These are phyloP conservation scores for Mola mola DNA, from an alignment of 2,113 vertebrate genomes.

Conservation along the genomic window DNA sequence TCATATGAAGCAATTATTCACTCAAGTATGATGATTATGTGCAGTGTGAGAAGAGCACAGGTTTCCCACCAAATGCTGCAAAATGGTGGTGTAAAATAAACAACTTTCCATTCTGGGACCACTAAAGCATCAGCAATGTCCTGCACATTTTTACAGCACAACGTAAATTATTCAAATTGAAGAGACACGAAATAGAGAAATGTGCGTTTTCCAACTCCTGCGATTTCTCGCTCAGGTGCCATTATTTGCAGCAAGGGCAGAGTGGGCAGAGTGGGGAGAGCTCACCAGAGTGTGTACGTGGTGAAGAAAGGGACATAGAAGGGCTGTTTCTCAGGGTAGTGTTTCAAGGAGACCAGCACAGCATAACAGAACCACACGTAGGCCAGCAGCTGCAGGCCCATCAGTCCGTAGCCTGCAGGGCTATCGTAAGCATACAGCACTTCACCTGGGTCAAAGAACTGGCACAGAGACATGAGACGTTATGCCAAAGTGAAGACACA, in stretches of 20 bases:
- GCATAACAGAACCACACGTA: conserved; percentile 95
- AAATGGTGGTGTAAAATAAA: conserved; percentile 31
- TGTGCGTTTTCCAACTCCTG: conserved; percentile 13
- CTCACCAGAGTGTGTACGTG: conserved; percentile 92
- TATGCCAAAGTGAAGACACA: conserved; percentile 6
- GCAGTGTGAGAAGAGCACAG: conserved; percentile 1
- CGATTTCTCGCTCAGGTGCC: conserved; percentile 25
- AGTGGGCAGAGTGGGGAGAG: conserved; percentile 4
- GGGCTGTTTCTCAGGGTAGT: conserved; percentile 90
- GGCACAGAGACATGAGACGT: conserved; percentile 36
- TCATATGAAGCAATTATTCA: conserved; percentile 29
- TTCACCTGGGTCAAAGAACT: conserved; percentile 94
- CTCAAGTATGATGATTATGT: conserved; percentile 47
- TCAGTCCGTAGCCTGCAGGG: conserved; percentile 90
- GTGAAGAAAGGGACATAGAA: conserved; percentile 94
- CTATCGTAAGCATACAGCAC: conserved; percentile 93
- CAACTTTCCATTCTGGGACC: conserved; percentile 19
- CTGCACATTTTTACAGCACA: conserved; percentile 20
- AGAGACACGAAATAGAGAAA: conserved; percentile 27
- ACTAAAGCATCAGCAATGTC: conserved; percentile 25
- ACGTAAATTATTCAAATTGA: conserved; percentile 63
- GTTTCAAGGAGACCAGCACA: conserved; percentile 89
- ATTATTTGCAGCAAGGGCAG: conserved; percentile 12
- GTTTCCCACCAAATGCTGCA: conserved; percentile 14
- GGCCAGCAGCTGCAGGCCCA: conserved; percentile 89